Base-by-base conservation (phyloP, 2,797 vertebrate species). In the Sebastiscus tertius region DNA sequence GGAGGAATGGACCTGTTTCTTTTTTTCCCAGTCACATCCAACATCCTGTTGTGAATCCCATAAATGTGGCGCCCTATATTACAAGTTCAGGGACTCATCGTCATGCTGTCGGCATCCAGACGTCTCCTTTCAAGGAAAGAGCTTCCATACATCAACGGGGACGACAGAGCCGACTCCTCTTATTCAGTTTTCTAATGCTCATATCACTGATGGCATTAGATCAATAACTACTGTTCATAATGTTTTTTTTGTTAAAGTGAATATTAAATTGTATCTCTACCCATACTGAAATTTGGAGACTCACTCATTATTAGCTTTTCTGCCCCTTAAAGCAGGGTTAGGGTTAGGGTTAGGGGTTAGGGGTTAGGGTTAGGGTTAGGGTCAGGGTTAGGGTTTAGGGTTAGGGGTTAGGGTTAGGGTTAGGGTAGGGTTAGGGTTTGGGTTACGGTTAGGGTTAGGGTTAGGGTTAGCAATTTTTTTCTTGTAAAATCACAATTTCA, bases 1-100 rank as follows among this genome's bases (percentile, higher is more conserved):
- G 11, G 58, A 83, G 54, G 79, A 84, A 87, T 80, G 16, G 59
- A 85, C 75, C 49, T 52, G 56, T 63, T 55, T 78, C 49, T 52
- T 39, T 63, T 55, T 78, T 61, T 67, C 24, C 24, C 16, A 16
- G 61, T 29, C 56, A 64, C 71, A 20, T 79, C 66, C 64, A 87
- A 42, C 60, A 36, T 80, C 24, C 78, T 84, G 81, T 58, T 70
- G 46, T 58, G 70, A 83, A 66, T 65, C 64, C 46, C 29, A 58
- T 22, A 34, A 88, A 72, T 64, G 58, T 75, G 75, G 77, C 1
- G n/a, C 1, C 16, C 71, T 36, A 31, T 46, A 4, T 69, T 39
- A 54, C 54, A 62, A 49, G 61, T 56, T 75, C 49, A 81, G 29
- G 29, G 64, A 34, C 49, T 68, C 36, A 31, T 56, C 10, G 2